Percentiles rank a stretch among this genome's conserved stretches.
Conservation (phyloP, 2,113 vertebrate species). For the Sclerurus mexicanus region DNA sequence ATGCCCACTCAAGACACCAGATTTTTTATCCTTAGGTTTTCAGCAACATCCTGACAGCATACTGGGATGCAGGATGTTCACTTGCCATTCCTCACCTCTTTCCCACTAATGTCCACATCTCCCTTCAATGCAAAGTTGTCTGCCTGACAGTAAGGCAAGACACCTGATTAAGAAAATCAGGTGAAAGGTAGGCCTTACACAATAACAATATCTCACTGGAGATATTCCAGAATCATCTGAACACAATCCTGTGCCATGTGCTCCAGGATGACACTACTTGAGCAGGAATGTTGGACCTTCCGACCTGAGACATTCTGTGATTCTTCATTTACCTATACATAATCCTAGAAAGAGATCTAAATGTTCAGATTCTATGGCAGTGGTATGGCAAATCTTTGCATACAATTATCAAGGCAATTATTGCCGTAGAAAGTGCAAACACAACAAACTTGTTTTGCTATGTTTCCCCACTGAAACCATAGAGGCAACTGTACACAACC, state of each 20-base stretch:
- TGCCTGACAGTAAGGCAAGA: neutral
- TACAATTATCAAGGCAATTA: neutral
- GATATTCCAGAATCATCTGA: neutral
- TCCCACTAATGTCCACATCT: neutral
- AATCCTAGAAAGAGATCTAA: neutral
- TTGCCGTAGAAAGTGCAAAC: neutral
- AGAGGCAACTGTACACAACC: neutral
- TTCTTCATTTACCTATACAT: neutral
- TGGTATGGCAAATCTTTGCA: neutral
- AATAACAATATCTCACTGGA: neutral
- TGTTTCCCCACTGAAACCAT: neutral
- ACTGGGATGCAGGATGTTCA: neutral
- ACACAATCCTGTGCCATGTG: accelerated
- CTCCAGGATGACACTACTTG: neutral
- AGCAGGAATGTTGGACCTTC: neutral
- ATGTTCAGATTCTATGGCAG: neutral
- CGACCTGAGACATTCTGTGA: no score
- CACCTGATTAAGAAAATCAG: neutral
- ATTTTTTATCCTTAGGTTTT: neutral
- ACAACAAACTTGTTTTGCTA: neutral
- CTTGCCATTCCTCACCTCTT: neutral
- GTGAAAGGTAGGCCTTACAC: neutral
- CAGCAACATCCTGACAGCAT: neutral
- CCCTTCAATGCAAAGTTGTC: neutral
- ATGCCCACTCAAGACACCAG: accelerated